Conservation (phyloP, 2,888 invertebrate species). For the Gortyna flavago region DNA sequence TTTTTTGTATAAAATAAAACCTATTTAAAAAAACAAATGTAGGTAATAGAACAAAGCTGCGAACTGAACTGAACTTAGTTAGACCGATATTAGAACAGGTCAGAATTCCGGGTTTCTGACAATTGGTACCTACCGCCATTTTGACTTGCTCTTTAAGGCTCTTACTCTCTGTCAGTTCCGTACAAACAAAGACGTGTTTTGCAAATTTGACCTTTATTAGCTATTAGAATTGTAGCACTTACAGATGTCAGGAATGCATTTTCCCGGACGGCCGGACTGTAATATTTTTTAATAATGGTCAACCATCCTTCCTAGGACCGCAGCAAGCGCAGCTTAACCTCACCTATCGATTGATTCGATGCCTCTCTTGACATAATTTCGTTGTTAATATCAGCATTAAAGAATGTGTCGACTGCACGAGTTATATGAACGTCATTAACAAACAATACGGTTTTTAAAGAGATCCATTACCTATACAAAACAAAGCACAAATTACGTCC, state of each 20-base stretch:
- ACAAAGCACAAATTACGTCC: slow-evolving; percentile 9
- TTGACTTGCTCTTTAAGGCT: not conserved
- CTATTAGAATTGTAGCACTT: too few relatives aligned
- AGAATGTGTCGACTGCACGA: not conserved
- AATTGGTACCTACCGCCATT: not conserved
- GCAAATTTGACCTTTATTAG: too few relatives aligned
- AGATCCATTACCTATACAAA: not conserved
- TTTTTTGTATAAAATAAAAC: not conserved
- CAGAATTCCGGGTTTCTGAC: not conserved
- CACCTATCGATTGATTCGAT: not conserved
- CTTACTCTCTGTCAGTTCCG: too few relatives aligned
- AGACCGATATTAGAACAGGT: not conserved
- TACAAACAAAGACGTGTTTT: too few relatives aligned
- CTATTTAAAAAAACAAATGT: too few relatives aligned
- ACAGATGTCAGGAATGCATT: too few relatives aligned
- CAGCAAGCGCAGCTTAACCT: not conserved
- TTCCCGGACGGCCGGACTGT: too few relatives aligned
- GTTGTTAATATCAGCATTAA: not conserved
- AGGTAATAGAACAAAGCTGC: not conserved
- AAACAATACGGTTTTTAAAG: slow-evolving; percentile 18
- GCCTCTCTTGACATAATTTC: not conserved
- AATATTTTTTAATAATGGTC: not conserved
- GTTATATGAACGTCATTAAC: slow-evolving; percentile 13
- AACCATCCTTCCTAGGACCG: not conserved
- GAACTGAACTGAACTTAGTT: not conserved